Evolutionary conservation across 2,797 vertebrate species (phyloP), one percentile per base, ranked within the genome.

Genomic region (Thaleichthys pacificus): DNA sequence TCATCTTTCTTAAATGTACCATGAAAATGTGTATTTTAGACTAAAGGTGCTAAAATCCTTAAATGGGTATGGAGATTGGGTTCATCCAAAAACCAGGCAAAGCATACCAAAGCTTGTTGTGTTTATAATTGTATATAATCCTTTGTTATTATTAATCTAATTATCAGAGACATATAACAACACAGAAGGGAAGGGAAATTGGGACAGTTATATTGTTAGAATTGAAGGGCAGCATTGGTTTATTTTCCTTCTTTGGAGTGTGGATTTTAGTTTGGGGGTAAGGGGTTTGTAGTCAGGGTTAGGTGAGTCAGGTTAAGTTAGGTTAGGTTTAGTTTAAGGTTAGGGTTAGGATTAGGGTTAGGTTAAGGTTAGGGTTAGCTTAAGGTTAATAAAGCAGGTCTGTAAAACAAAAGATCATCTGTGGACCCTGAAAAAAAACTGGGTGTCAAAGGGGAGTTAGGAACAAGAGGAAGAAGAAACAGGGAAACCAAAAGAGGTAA

Each of bases 301-400:
- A 88, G 86, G 80, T 84, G 66, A 47, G 63, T 30, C 28, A 30
- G 28, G 28, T 30, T 30, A 30, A 30, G 28, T 30, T 30, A 30
- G 28, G 28, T 30, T 30, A 30, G 28, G 28, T 4, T 30, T 30
- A 30, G 28, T 42, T 65, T 85, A 76, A 84, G 78, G 86, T 78
- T 81, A 80, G 68, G 73, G 62, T 12, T 49, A 38, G 35, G 7
- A 6, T 65, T 85, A 76, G 83, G 78, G 86, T 78, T 81, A 80
- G 68, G 73, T 12, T 42, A 58, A 77, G 68, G 76, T 78, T 81
- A 80, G 66, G 73, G 71, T 93, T 83, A 78, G 82, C 82, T 86
- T 83, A 80, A 73, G 60, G 62, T 95, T 95, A 96, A 95, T 94
- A 88, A 93, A 95, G 94, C 93, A 89, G 91, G 89, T 85, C 89